These are phyloP conservation scores for Troides oblongomaculatus DNA, from an alignment of 2,888 invertebrate genomes.

Conservation along the genomic window DNA sequence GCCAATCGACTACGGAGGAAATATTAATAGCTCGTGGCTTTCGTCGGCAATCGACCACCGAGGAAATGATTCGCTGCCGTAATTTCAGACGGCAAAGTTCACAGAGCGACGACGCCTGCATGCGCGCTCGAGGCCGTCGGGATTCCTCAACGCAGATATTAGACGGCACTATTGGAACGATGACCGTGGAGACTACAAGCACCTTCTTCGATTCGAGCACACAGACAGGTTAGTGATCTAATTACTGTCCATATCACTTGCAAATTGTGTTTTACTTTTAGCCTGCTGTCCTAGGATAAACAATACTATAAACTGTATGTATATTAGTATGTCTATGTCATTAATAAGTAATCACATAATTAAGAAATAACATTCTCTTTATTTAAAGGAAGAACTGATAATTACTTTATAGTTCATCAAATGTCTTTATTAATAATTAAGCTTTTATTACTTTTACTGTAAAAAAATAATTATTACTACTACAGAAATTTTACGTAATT, in stretches of 20 bases:
- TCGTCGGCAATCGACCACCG: constrained; percentile 93
- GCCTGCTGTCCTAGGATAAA: neutral
- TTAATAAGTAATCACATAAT: too few relatives aligned
- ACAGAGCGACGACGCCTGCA: constrained; percentile 90
- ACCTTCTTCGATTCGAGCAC: constrained; percentile 96
- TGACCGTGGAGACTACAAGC: constrained; percentile 96
- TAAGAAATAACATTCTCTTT: too few relatives aligned
- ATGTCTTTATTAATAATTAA: too few relatives aligned
- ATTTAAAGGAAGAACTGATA: too few relatives aligned
- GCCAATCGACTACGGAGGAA: constrained; percentile 95
- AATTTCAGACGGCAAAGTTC: constrained; percentile 95
- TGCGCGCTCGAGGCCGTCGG: constrained; percentile 84
- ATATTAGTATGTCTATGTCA: neutral
- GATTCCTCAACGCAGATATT: constrained; percentile 95
- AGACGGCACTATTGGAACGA: constrained; percentile 93
- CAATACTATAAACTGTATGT: neutral
- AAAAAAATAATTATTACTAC: too few relatives aligned
- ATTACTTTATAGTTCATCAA: too few relatives aligned
- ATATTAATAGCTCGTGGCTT: constrained; percentile 94
- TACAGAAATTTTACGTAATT: too few relatives aligned
- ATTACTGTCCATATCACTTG: neutral
- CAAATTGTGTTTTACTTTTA: neutral
- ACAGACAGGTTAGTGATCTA: constrained; percentile 88
- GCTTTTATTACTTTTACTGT: too few relatives aligned
- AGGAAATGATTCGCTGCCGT: constrained; percentile 94